These are phyloP conservation scores for Mixornis gularis DNA, from an alignment of 2,113 vertebrate genomes.

Conservation along the genomic window DNA sequence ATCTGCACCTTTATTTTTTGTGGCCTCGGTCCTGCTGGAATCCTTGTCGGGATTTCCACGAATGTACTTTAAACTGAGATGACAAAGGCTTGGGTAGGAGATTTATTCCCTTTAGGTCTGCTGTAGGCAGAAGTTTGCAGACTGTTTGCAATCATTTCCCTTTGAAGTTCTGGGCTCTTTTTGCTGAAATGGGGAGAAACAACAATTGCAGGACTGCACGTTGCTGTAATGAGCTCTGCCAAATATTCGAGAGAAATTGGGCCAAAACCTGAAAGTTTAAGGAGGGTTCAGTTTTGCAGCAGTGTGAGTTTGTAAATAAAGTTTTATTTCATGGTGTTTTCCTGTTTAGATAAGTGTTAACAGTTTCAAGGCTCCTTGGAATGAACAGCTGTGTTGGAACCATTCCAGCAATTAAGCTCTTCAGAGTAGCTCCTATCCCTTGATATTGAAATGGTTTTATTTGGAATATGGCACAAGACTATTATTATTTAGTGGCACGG, in stretches of 20 bases:
- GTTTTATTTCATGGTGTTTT: constrained; percentile 45
- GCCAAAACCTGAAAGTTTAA: constrained; percentile 9
- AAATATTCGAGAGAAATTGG: neutral
- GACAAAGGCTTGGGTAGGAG: neutral
- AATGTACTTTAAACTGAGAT: neutral
- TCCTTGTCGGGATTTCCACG: neutral
- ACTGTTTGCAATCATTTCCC: neutral
- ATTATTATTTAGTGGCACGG: neutral
- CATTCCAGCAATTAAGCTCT: neutral
- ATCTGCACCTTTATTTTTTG: neutral
- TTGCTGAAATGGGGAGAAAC: neutral
- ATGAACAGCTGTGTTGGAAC: constrained; percentile 38
- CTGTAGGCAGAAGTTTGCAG: neutral
- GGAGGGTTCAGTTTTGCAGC: constrained; percentile 16
- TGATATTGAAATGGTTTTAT: neutral
- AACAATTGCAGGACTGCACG: accelerated
- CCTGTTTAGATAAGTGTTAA: constrained; percentile 50
- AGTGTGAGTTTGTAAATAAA: constrained; percentile 53
- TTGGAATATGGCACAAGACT: neutral
- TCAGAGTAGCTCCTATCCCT: neutral
- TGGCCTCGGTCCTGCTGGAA: neutral
- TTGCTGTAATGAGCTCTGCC: neutral
- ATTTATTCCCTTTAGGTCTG: neutral
- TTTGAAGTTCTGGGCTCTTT: neutral
- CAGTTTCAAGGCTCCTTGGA: constrained; percentile 40